Evolutionary conservation across 2,113 vertebrate genomes (phyloP).

Genomic region (Dinomys branickii): DNA sequence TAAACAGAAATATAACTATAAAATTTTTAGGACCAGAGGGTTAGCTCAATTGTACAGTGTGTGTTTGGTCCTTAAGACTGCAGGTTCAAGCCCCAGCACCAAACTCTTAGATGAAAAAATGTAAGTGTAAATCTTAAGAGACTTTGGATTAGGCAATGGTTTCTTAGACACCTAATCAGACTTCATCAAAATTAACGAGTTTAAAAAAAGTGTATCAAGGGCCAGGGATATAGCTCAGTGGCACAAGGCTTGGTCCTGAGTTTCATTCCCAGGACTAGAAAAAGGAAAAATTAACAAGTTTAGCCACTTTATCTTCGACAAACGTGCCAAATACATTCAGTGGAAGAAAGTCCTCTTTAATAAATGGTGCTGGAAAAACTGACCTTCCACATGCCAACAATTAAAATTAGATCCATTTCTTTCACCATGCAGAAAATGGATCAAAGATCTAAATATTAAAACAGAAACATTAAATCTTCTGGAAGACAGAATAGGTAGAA

Average conservation of each 20-base stretch:
- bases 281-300: too few relatives aligned
- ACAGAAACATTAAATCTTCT: background rate
- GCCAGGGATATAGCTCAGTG: too few relatives aligned
- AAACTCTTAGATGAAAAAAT: background rate
- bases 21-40: background rate
- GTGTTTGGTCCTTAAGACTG: background rate
- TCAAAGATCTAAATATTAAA: background rate
- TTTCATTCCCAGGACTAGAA: too few relatives aligned
- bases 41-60: background rate
- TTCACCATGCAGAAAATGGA: background rate
- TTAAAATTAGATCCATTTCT: background rate
- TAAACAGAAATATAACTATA: background rate
- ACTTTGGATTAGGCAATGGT: background rate
- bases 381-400: background rate
- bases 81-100: background rate
- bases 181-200: background rate
- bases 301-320: background rate
- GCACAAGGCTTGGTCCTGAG: too few relatives aligned
- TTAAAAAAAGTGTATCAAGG: too few relatives aligned
- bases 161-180: background rate
- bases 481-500: background rate
- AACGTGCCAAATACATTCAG: background rate
- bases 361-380: background rate
- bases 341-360: background rate
- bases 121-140: background rate